Evolutionary conservation across 2,797 vertebrate genomes (phyloP).

Genomic region (Erpetoichthys calabaricus): DNA sequence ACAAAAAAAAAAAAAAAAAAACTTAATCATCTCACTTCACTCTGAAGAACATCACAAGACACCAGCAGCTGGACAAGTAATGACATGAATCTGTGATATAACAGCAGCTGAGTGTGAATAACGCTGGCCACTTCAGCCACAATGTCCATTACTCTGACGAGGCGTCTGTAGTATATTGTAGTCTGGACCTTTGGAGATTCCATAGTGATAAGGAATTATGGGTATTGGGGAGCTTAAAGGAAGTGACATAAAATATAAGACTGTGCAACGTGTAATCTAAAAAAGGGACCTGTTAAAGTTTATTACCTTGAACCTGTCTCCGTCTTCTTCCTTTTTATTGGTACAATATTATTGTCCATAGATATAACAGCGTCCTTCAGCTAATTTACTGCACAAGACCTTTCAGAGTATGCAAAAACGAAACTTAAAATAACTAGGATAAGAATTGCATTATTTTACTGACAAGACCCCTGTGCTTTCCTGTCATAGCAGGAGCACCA

Average conservation of each 20-base stretch:
- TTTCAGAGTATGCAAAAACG: constrained; percentile 8
- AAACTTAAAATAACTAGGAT: constrained; percentile 7
- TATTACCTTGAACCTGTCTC: no score
- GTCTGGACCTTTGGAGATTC: no score
- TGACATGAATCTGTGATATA: constrained; percentile 8
- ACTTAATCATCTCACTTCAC: constrained; percentile 10
- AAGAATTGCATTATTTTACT: constrained; percentile 7
- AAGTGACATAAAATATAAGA: no score
- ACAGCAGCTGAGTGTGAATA: constrained; percentile 2
- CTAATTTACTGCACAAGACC: constrained; percentile 11
- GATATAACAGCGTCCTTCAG: no score
- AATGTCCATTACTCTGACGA: constrained; percentile 8
- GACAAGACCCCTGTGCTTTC: constrained; percentile 8
- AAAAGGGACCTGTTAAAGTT: no score
- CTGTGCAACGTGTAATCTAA: no score
- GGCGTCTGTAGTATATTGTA: no score
- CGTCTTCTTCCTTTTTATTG: no score
- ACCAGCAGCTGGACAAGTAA: constrained; percentile 6
- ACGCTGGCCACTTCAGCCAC: constrained; percentile 9
- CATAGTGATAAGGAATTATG: no score
- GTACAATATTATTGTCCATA: no score
- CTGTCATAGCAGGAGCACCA: constrained; percentile 7
- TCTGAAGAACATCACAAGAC: constrained; percentile 7
- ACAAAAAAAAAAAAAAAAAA: no score
- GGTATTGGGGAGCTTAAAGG: no score